A percentile compares a stretch with the other conserved stretches of the same genome.
Evolutionary conservation across 2,113 vertebrate species (phyloP).

Genomic region (Dipodomys stephensi): DNA sequence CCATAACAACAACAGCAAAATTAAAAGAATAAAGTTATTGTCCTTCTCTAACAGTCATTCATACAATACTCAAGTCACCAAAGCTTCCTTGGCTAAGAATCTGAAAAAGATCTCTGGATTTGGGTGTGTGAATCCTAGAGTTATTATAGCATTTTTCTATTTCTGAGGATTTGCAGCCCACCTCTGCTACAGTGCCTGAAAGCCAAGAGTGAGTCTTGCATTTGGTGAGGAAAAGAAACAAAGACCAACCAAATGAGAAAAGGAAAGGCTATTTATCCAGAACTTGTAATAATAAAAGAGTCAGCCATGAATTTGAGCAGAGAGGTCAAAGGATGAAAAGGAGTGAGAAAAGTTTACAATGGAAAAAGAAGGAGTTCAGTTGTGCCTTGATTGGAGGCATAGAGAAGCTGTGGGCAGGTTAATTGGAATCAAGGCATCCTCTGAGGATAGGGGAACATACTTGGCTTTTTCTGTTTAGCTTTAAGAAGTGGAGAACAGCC

Average conservation of each 20-base stretch:
- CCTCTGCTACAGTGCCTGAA: neutral
- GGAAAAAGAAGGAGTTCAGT: neutral
- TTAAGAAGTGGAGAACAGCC: neutral
- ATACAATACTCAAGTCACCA: neutral
- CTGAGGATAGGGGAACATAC: neutral
- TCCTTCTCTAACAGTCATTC: neutral
- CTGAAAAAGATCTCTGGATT: neutral
- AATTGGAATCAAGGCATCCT: neutral
- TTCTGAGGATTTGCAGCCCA: neutral
- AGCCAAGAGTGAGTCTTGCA: neutral
- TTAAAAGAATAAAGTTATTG: neutral
- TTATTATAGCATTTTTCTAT: neutral
- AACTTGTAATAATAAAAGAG: neutral
- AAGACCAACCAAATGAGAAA: neutral
- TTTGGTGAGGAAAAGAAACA: neutral
- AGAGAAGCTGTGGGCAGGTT: neutral
- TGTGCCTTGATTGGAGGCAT: neutral
- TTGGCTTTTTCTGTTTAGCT: neutral
- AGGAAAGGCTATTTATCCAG: neutral
- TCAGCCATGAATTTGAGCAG: neutral
- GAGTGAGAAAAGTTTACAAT: neutral
- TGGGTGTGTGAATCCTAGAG: neutral
- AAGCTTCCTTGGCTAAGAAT: neutral
- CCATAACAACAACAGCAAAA: neutral
- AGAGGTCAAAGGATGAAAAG: neutral